These are phyloP conservation scores for Python bivittatus DNA, from an alignment of 2,113 vertebrate species.

Conservation along the genomic window DNA sequence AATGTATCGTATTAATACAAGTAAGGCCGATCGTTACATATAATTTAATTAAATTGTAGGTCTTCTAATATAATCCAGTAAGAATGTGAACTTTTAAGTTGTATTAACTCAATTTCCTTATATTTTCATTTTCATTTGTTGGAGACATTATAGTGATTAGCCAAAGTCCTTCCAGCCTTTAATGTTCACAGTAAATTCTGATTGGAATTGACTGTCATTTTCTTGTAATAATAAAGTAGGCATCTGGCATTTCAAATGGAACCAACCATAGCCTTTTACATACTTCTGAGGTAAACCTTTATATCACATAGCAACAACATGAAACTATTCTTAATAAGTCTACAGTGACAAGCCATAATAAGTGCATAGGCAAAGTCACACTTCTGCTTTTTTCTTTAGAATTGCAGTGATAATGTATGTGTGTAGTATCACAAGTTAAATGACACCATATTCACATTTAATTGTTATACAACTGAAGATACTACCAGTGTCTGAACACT, in stretches of 20 bases:
- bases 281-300: slow-evolving; percentile 53
- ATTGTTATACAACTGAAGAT: slow-evolving; percentile 33
- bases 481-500: slow-evolving; percentile 23
- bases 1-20: slow-evolving; percentile 65
- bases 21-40: slow-evolving; percentile 74
- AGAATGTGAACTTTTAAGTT: slow-evolving; percentile 85
- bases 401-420: neutral
- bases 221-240: slow-evolving; percentile 78
- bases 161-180: slow-evolving; percentile 79
- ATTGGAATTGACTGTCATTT: slow-evolving; percentile 84
- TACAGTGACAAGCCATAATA: slow-evolving; percentile 25
- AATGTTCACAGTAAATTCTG: slow-evolving; percentile 83
- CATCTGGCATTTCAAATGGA: slow-evolving; percentile 75
- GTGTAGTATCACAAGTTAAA: slow-evolving; percentile 39
- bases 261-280: slow-evolving; percentile 56
- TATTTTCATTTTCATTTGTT: slow-evolving; percentile 85
- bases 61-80: slow-evolving; percentile 78
- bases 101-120: slow-evolving; percentile 84
- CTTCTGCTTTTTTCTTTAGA: slow-evolving; percentile 24
- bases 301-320: slow-evolving; percentile 49
- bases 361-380: slow-evolving; percentile 23
- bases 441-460: slow-evolving; percentile 8
- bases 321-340: slow-evolving; percentile 37
- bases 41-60: slow-evolving; percentile 81
- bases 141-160: slow-evolving; percentile 82